Conservation (phyloP, 2,888 invertebrate species). For the Scaptomyza tumidula region DNA sequence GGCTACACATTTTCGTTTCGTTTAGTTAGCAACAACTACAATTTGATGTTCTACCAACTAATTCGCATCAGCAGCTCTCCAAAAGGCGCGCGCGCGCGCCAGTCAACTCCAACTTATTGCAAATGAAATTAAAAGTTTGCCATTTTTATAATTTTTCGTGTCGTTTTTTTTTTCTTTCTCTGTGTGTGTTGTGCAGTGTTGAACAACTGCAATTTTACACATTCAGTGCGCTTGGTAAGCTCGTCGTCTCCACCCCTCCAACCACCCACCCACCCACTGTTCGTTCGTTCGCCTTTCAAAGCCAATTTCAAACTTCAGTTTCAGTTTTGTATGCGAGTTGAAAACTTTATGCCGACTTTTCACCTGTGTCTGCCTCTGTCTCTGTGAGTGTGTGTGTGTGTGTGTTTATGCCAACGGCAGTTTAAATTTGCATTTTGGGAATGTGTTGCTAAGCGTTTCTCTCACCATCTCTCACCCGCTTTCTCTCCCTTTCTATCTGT, state of each 20-base stretch:
- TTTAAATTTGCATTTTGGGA: slow-evolving; percentile 76
- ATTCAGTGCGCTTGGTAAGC: slow-evolving; percentile 4
- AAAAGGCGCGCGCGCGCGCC: not conserved
- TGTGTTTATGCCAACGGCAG: slow-evolving; percentile 50
- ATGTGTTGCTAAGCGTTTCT: slow-evolving; percentile 58
- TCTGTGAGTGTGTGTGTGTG: slow-evolving; percentile 3
- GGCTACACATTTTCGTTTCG: slow-evolving; percentile 13
- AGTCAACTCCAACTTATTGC: slow-evolving; percentile 54
- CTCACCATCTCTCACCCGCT: not conserved
- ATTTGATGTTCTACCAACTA: slow-evolving; percentile 33
- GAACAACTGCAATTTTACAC: slow-evolving; percentile 31
- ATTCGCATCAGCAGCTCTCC: slow-evolving; percentile 25
- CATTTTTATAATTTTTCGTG: not conserved
- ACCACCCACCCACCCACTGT: not conserved
- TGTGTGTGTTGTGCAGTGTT: no score
- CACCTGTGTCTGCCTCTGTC: slow-evolving; percentile 34
- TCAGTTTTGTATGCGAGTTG: slow-evolving; percentile 50
- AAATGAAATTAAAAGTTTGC: slow-evolving; percentile 72
- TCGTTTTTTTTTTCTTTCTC: slow-evolving; percentile 6
- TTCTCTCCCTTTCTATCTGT: slow-evolving; percentile 4
- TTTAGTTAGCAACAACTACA: not conserved
- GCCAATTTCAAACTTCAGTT: slow-evolving; percentile 65
- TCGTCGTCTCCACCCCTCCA: no score
- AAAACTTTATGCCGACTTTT: slow-evolving; percentile 61
- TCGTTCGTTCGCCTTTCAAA: slow-evolving; percentile 29